Conservation (phyloP, 2,113 vertebrate species). For the Nannobrachium achirus region DNA sequence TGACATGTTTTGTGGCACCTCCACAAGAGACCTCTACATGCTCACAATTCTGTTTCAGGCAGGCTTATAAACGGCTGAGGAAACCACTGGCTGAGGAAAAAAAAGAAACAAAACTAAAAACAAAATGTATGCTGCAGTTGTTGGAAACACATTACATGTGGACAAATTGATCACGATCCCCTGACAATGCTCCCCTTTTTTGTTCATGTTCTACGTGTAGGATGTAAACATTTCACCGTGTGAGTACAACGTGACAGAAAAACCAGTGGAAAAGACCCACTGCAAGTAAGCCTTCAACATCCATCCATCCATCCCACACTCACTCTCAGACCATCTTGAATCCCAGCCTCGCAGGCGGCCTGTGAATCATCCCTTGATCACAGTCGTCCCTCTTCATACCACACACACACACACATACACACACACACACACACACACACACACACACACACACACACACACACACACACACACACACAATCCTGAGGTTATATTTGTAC, state of each 20-base stretch:
- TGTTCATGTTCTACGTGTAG: conserved; percentile 41
- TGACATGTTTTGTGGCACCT: background rate
- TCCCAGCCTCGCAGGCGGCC: conserved; percentile 29
- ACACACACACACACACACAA: background rate
- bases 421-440: conserved; percentile 30
- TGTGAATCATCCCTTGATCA: conserved; percentile 53
- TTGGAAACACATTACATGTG: too few species aligned
- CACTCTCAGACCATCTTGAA: conserved; percentile 7
- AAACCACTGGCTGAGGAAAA: too few species aligned
- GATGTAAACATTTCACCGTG: conserved; percentile 73
- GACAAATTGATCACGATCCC: too few species aligned
- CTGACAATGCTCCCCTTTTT: too few species aligned
- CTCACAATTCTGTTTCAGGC: background rate
- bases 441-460: conserved; percentile 33
- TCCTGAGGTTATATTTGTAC: too few species aligned
- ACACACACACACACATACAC: conserved; percentile 30
- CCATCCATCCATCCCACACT: background rate
- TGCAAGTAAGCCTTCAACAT: conserved; percentile 80
- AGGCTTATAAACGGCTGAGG: background rate
- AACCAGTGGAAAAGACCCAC: conserved; percentile 73
- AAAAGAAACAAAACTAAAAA: too few species aligned
- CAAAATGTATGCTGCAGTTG: too few species aligned
- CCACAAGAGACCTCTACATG: background rate
- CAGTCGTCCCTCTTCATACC: conserved; percentile 14
- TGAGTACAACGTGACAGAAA: conserved; percentile 70